A percentile compares a stretch with the other conserved stretches of the same genome.
These are phyloP conservation scores for Atta cephalotes DNA, from an alignment of 1,140 invertebrate species.

Conservation along the genomic window DNA sequence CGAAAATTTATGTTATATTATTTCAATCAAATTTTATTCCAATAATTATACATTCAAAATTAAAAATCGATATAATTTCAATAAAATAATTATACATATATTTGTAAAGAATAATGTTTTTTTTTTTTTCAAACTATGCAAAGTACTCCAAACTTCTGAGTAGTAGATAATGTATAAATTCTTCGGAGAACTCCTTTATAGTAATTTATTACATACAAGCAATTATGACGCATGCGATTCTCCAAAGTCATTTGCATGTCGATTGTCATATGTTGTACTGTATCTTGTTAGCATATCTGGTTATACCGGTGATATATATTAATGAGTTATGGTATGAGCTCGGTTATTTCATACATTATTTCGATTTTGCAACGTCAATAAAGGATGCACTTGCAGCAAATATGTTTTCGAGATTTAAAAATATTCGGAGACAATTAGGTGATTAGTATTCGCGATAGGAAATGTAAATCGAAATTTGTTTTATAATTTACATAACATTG, in stretches of 20 bases:
- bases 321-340: too few relatives aligned
- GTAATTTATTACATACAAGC: background rate
- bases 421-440: slow-evolving; percentile 40
- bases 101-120: background rate
- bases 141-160: too few relatives aligned
- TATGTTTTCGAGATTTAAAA: slow-evolving; percentile 19
- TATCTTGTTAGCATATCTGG: background rate
- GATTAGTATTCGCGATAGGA: slow-evolving; percentile 33
- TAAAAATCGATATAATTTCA: too few relatives aligned
- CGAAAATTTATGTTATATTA: too few relatives aligned
- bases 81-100: slow-evolving; percentile 8
- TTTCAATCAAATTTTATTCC: too few relatives aligned
- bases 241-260: slow-evolving; percentile 29
- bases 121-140: too few relatives aligned
- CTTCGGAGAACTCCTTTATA: background rate
- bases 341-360: background rate
- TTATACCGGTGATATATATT: too few relatives aligned
- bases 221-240: background rate
- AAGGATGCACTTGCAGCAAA: background rate
- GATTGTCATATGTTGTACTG: slow-evolving; percentile 1
- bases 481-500: slow-evolving; percentile 28
- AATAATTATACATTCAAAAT: too few relatives aligned
- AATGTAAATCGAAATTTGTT: slow-evolving; percentile 43
- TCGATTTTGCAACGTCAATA: background rate
- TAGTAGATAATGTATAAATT: background rate